Evolutionary conservation across 1,140 invertebrate species (phyloP), one percentile per base, ranked within the genome.

Genomic region (Drosophila malerkotliana): DNA sequence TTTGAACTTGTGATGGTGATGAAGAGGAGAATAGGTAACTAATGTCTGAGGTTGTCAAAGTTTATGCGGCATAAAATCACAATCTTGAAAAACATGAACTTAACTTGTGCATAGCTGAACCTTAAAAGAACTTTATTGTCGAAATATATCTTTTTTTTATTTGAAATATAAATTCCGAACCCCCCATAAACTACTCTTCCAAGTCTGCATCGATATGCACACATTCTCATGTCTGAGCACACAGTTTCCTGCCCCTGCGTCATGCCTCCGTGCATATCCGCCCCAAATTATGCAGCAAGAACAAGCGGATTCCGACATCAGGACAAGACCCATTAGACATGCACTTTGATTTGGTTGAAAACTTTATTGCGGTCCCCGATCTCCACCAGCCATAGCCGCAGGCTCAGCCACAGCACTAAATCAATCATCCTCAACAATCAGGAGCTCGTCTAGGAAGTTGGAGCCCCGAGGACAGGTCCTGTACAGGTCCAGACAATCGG

Each of bases 271-370:
- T 74, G 72, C 71, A 76, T 76, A 76, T 76, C 56, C 67, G 66
- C 72, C 71, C 62, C 79, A 87, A 87, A 83, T 87, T 87, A 87
- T 87, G 83, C 83, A 79, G 72, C 62, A 77, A 79, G 60, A 61
- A 55, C 72, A 75, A 79, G 61, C 60, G 62, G 28, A 57, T 66
- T 64, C 56, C 77, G 61, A 79, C 53, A 72, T 67, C 63, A 79
- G 63, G 72, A 80, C 64, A 82, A 75, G 60, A 78, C 52, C 55
- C 82, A 87, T 82, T 88, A 88, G 74, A 69, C 57, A 88, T 83
- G 83, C 83, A 67, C 72, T 88, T 87, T 87, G 79, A 79, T 83
- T 83, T 81, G 58, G 47, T 37, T 48, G 37, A 68, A 79, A 60
- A 87, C 55, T 87, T 87, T 88, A 87, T 88, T 88, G 66, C 61